Evolutionary conservation across 2,113 vertebrate genomes (phyloP).

Genomic region (Spheniscus mendiculus): DNA sequence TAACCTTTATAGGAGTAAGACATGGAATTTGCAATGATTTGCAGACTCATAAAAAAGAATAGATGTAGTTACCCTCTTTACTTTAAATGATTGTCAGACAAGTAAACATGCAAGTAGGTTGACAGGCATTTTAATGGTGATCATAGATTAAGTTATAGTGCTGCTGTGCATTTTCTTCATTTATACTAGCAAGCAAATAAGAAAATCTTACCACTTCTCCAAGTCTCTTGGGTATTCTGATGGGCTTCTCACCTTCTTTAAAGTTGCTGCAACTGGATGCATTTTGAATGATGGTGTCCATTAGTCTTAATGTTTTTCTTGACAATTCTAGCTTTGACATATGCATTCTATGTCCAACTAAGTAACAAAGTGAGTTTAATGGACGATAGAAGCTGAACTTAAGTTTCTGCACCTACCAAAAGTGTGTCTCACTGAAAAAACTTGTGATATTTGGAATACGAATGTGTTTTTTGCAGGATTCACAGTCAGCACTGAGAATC

Average conservation of each 20-base stretch:
- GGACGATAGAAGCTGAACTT: background rate
- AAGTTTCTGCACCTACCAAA: background rate
- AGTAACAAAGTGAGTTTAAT: conserved; percentile 30
- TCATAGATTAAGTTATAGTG: background rate
- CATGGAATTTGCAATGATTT: background rate
- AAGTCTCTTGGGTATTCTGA: background rate
- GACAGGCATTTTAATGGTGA: background rate
- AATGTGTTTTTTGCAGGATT: background rate
- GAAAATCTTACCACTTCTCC: background rate
- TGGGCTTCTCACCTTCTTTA: conserved; percentile 12
- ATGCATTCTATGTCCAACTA: background rate
- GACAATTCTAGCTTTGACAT: background rate
- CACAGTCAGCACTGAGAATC: background rate
- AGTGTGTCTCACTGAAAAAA: background rate
- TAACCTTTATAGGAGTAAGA: background rate
- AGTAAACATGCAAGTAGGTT: background rate
- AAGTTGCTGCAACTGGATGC: background rate
- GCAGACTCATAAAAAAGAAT: background rate
- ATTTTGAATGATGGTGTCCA: background rate
- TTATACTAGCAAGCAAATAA: background rate
- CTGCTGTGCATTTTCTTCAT: background rate
- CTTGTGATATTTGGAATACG: too few relatives aligned
- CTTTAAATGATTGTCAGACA: background rate
- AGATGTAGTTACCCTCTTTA: background rate
- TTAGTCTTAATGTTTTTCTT: background rate